Evolutionary conservation across 1,140 invertebrate species (phyloP), one percentile per base, ranked within the genome.

Genomic region (Sarcophaga bullata): DNA sequence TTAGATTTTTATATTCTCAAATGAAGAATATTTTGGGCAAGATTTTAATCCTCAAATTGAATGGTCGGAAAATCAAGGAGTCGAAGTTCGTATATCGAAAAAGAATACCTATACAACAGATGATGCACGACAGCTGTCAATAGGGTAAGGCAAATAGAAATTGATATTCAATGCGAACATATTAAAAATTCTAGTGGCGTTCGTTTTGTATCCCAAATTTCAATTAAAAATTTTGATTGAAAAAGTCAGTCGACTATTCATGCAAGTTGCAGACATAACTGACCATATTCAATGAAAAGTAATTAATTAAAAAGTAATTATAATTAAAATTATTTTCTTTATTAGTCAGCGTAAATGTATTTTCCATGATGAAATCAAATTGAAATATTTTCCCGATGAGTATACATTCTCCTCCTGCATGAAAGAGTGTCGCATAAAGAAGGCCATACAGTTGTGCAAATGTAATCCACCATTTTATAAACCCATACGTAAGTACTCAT

Each of bases 81-180:
- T 92, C 48, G 93, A 92, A 84, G 92, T 94, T 8, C 91, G 92
- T 0, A 94, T 95, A 84, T 93, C 93, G 0, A 92, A 94, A 46
- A 94, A 94, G 88, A 92, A 94, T 85, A 95, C 94, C 3, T 95
- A 95, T 85, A 95, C 94, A 0, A 95, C 94, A 3, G 92, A 93
- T 62, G 93, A 94, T 85, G 93, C 94, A 0, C 91, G 92, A 1
- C 94, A 95, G 84, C 87, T 95, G 11, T 92, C 92, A 3, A 92
- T 94, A 15, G 89, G 90, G 84, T 85, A 82, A 72, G 37, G 8
- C 0, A 52, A 52, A 52, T 37, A 37, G 1, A 37, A 37, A 2
- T 37, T 37, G 25, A 37, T 37, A 1, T 37, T 37, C 25, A 37
- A n/a, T n/a, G n/a, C n/a, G n/a, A n/a, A n/a, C n/a, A n/a, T n/a